Evolutionary conservation across 2,888 invertebrate genomes (phyloP).

Genomic region (Acanthosepion pharaonis): DNA sequence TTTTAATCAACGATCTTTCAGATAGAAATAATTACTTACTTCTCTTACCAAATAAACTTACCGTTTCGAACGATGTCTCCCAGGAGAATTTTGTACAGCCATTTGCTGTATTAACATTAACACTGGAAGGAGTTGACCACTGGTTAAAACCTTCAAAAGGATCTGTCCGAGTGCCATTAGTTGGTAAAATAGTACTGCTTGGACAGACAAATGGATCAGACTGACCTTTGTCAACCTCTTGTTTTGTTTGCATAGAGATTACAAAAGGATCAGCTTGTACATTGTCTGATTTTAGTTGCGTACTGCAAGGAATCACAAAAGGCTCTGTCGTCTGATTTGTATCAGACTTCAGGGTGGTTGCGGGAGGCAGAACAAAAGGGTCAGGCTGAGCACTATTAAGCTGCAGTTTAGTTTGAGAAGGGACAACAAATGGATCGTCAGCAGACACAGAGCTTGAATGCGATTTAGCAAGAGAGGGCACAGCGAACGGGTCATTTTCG

Average conservation of each 20-base stretch:
- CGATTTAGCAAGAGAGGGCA: not conserved
- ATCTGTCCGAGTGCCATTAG: not conserved
- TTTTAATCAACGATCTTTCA: too few species aligned
- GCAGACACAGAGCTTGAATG: too few species aligned
- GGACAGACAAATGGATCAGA: conserved; percentile 1
- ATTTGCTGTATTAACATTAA: not conserved
- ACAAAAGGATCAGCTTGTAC: not conserved
- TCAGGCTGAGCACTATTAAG: not conserved
- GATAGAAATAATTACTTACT: too few species aligned
- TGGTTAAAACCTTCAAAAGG: conserved; percentile 44
- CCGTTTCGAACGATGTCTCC: not conserved
- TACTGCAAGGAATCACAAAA: conserved; percentile 4
- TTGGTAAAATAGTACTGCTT: not conserved
- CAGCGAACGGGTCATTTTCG: not conserved
- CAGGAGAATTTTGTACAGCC: conserved; percentile 33
- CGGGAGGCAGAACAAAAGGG: not conserved
- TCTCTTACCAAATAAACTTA: not conserved
- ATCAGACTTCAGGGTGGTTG: not conserved
- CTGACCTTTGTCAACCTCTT: not conserved
- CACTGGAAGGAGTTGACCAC: not conserved
- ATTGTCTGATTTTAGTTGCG: not conserved
- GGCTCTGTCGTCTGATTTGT: not conserved
- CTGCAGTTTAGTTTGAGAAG: not conserved
- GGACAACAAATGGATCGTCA: not conserved
- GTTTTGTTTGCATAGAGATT: not conserved